Percentiles rank a stretch among this genome's conserved stretches.
phyloP scores from a whole-genome alignment of 2,113 vertebrate genomes.

The Phylloscopus trochilus region DNA sequence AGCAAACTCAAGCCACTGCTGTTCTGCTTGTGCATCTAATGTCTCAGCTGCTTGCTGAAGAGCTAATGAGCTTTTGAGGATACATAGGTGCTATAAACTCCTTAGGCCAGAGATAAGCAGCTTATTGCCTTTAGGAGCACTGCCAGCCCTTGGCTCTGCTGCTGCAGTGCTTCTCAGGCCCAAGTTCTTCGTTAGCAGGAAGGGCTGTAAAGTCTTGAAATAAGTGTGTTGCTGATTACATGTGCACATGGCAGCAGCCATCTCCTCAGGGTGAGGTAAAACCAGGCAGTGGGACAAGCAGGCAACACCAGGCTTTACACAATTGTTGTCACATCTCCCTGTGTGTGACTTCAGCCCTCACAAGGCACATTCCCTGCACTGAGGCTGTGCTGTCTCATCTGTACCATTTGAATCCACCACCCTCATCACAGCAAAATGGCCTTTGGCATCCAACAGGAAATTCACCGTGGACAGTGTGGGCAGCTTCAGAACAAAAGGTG shows the following conservation, averaged over 20 bases:
- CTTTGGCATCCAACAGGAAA: background rate
- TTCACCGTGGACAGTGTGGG: background rate
- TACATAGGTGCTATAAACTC: slow-evolving; percentile 46
- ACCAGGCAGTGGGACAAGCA: background rate
- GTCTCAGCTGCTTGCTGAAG: slow-evolving; percentile 24
- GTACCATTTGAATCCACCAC: background rate
- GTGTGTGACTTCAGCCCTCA: background rate
- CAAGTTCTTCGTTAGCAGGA: background rate
- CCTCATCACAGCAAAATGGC: background rate
- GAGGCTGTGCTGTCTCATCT: background rate
- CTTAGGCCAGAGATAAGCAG: slow-evolving; percentile 54
- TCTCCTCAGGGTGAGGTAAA: background rate
- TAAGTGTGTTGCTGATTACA: background rate
- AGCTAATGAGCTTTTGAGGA: slow-evolving; percentile 62
- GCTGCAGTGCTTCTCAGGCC: background rate
- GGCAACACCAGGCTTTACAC: background rate
- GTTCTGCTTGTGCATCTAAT: background rate
- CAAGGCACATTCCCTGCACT: background rate
- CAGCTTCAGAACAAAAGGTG: background rate
- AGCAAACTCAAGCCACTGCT: background rate
- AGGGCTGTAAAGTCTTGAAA: background rate
- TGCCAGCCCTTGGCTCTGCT: background rate
- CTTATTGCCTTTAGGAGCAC: slow-evolving; percentile 29
- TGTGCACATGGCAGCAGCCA: background rate
- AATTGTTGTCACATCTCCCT: fast-evolving